Evolutionary conservation across 2,888 invertebrate species (phyloP).

Genomic region (Erannis defoliaria): DNA sequence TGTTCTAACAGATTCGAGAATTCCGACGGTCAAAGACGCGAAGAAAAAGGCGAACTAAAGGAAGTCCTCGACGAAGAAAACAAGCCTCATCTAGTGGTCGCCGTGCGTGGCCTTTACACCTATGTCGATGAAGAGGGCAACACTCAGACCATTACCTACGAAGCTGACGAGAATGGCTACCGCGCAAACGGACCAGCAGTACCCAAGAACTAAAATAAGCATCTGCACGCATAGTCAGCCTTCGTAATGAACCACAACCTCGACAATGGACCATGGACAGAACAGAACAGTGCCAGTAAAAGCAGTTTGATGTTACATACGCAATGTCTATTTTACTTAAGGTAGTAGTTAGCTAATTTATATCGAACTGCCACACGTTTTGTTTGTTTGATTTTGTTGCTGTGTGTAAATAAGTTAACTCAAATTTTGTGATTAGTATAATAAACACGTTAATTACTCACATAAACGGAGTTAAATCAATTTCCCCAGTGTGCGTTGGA

Average conservation of each 20-base stretch:
- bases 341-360: neutral
- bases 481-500: too few species aligned
- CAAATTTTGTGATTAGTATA: neutral
- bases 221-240: neutral
- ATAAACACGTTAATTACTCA: neutral
- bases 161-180: constrained; percentile 89
- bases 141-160: constrained; percentile 81
- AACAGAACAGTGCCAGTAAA: neutral
- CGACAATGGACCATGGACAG: neutral
- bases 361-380: constrained; percentile 2
- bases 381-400: neutral
- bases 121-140: constrained; percentile 86
- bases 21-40: constrained; percentile 7
- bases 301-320: neutral
- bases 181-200: constrained; percentile 88
- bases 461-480: neutral
- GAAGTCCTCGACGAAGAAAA: constrained; percentile 82
- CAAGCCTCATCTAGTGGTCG: constrained; percentile 84
- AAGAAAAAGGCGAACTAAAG: constrained; percentile 12
- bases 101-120: constrained; percentile 87
- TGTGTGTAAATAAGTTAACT: neutral
- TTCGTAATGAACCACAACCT: neutral
- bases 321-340: neutral
- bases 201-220: constrained; percentile 67
- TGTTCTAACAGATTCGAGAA: constrained; percentile 13